Percentiles rank a stretch among this genome's conserved stretches.
phyloP scores from a whole-genome alignment of 30 jellyfish, hydroid and myxozoan species.

The Haliclystus octoradiatus region DNA sequence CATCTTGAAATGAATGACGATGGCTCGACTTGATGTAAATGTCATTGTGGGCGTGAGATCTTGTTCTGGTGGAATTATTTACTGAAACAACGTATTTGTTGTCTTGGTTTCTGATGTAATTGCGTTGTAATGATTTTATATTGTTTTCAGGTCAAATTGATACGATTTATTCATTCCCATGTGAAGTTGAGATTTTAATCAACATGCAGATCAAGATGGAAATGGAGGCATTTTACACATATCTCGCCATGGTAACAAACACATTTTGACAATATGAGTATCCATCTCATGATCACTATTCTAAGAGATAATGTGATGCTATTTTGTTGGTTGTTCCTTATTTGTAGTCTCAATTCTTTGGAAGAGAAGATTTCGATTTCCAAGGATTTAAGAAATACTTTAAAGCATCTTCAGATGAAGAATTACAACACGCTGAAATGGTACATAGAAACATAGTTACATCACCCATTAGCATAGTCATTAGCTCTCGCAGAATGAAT shows the following conservation, averaged over 20 bases:
- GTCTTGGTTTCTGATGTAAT: too few species aligned
- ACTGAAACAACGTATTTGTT: too few species aligned
- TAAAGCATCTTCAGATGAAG: conserved; percentile 34
- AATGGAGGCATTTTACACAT: conserved; percentile 35
- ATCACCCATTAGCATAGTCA: too few species aligned
- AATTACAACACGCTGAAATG: conserved; percentile 24
- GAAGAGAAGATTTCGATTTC: conserved; percentile 22
- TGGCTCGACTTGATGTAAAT: too few species aligned
- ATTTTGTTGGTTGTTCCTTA: not conserved
- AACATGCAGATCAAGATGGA: conserved; percentile 29
- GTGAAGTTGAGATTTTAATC: conserved; percentile 13
- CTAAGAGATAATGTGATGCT: not conserved
- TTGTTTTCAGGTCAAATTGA: not conserved
- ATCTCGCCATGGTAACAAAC: conserved; percentile 25
- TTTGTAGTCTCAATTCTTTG: conserved; percentile 6
- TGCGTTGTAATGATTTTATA: too few species aligned
- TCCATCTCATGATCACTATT: not conserved
- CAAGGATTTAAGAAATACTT: conserved; percentile 23
- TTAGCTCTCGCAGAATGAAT: too few species aligned
- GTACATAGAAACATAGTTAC: not conserved
- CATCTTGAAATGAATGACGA: too few species aligned
- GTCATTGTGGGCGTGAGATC: too few species aligned
- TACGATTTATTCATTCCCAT: conserved; percentile 16
- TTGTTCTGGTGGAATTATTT: too few species aligned
- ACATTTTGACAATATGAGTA: not conserved